These are phyloP conservation scores for Rotaria magnacalcarata DNA, from an alignment of 2,888 invertebrate genomes.

Conservation along the genomic window DNA sequence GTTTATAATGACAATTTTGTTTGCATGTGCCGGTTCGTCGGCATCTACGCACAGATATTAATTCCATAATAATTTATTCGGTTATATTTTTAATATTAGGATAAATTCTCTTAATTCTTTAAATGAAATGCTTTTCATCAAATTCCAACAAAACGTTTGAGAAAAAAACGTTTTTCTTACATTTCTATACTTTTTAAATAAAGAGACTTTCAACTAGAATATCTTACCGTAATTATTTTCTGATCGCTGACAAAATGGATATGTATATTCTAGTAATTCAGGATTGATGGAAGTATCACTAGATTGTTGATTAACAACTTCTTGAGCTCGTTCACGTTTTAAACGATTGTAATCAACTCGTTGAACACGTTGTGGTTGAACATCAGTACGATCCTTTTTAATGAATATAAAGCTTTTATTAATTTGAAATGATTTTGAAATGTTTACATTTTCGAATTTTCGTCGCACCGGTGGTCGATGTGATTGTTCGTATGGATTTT, in stretches of 20 bases:
- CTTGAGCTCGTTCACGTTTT: neutral
- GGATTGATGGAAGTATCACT: neutral
- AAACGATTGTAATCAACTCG: slow-evolving; percentile 16
- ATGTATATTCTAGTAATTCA: slow-evolving; percentile 2
- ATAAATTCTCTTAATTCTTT: too few relatives aligned
- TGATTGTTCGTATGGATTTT: neutral
- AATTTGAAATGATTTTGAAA: too few relatives aligned
- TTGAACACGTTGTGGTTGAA: neutral
- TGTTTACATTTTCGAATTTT: slow-evolving; percentile 9
- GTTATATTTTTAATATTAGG: neutral
- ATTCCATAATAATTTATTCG: neutral
- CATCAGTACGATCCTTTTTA: neutral
- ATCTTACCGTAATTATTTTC: neutral
- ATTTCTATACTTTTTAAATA: neutral
- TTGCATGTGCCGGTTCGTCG: slow-evolving; percentile 1
- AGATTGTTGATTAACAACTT: neutral
- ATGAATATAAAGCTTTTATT: neutral
- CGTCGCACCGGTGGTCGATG: neutral
- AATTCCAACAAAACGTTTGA: too few relatives aligned
- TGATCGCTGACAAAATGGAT: neutral
- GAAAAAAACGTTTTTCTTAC: too few relatives aligned
- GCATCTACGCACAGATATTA: neutral
- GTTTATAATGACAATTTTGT: neutral
- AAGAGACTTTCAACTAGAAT: neutral
- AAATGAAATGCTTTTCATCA: too few relatives aligned